phyloP scores from a whole-genome alignment of 2,888 invertebrate species.

The Andrena haemorrhoa region DNA sequence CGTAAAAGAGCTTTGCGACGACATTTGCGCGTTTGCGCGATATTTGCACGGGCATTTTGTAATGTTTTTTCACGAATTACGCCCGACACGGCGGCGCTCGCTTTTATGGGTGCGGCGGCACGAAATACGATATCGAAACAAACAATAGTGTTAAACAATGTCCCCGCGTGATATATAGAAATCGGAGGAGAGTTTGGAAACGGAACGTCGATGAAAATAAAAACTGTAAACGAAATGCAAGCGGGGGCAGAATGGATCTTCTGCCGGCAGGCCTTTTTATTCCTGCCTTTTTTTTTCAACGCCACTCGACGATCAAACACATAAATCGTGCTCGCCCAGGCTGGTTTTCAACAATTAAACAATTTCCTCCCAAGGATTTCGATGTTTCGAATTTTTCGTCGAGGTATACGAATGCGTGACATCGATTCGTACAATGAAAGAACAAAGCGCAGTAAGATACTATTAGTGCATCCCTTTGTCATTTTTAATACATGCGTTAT shows the following conservation, averaged over 20 bases:
- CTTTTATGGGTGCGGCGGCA: slow-evolving; percentile 35
- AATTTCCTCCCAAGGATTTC: slow-evolving; percentile 12
- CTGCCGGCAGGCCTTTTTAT: not conserved
- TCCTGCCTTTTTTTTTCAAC: slow-evolving; percentile 11
- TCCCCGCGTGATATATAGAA: slow-evolving; percentile 38
- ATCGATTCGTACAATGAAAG: no score
- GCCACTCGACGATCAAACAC: slow-evolving; percentile 19
- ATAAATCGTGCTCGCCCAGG: slow-evolving; percentile 27
- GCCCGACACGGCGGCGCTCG: slow-evolving; percentile 13
- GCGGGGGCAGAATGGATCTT: slow-evolving; percentile 18
- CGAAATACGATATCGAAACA: slow-evolving; percentile 59
- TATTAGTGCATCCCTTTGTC: no score
- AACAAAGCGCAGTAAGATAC: no score
- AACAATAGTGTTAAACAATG: slow-evolving; percentile 64
- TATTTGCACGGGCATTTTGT: slow-evolving; percentile 53
- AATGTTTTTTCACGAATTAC: slow-evolving; percentile 63
- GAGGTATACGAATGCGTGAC: no score
- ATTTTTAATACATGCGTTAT: no score
- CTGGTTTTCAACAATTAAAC: slow-evolving; percentile 34
- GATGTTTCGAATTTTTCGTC: no score
- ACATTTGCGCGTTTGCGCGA: slow-evolving; percentile 42
- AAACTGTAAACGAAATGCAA: slow-evolving; percentile 52
- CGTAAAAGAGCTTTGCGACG: slow-evolving; percentile 48
- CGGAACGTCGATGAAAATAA: slow-evolving; percentile 46
- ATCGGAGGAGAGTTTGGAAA: slow-evolving; percentile 16